These are phyloP conservation scores for Oscheius sp. DNA, from an alignment of 2,888 invertebrate genomes.

Conservation along the genomic window DNA sequence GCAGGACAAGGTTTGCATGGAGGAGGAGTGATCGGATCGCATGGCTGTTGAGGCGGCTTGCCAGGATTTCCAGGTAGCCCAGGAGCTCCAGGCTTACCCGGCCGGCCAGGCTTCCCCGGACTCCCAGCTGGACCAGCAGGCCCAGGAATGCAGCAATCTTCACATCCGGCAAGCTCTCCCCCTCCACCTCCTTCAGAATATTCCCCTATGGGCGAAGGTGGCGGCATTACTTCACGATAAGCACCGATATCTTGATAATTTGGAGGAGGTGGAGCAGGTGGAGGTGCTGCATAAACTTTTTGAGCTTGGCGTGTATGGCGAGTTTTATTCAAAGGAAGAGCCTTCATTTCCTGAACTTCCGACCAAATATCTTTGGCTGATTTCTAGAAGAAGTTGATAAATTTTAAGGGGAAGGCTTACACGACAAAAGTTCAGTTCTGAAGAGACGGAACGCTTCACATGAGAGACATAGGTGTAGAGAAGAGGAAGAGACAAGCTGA, in stretches of 20 bases:
- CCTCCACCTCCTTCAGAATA: constrained; percentile 7
- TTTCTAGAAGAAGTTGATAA: not conserved
- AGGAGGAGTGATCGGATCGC: constrained; percentile 12
- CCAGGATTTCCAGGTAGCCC: constrained; percentile 17
- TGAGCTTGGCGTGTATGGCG: not conserved
- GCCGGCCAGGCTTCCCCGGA: constrained; percentile 57
- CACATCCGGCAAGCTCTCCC: not conserved
- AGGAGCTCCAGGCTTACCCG: not conserved
- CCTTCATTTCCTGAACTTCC: constrained; percentile 4
- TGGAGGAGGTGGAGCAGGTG: not conserved
- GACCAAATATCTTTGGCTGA: constrained; percentile 8
- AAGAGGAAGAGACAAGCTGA: constrained; percentile 14
- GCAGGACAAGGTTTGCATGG: constrained; percentile 16
- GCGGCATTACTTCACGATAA: not conserved
- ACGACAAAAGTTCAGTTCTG: not conserved
- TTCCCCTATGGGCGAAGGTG: not conserved
- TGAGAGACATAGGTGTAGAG: constrained; percentile 9
- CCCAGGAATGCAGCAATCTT: constrained; percentile 32
- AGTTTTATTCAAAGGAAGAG: not conserved
- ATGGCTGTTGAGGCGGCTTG: constrained; percentile 9
- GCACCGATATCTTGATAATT: not conserved
- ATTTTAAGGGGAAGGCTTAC: not conserved
- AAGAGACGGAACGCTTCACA: not conserved
- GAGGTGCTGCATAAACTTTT: not conserved
- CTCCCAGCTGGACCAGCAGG: constrained; percentile 55